Base-by-base conservation (phyloP, 2,888 invertebrate genomes). In the Cosmia pyralina region DNA sequence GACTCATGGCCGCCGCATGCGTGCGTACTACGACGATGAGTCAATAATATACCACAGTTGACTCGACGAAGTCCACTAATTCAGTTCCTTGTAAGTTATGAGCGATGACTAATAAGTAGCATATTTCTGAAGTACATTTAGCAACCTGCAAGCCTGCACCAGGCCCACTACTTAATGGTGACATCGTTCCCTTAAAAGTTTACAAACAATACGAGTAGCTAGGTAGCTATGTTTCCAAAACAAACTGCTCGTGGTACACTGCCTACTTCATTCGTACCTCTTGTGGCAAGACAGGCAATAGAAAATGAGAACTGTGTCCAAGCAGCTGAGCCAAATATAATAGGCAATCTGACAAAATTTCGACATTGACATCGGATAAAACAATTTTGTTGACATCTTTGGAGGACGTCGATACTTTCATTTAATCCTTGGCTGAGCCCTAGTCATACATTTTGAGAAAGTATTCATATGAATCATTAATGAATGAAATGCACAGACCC, bases 1-100 rank as follows among this genome's bases (percentile, higher is more conserved):
- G 90, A 91, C 83, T 91, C 89, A 90, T 83, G 74, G 65, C 66
- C 76, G 81, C 85, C 76, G 87, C 86, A 88, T 80, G 73, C 87
- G 86, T 89, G 92, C 90, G 92, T 93, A 92, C 90, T 93, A 92
- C 88, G 75, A n/a, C 85, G 89, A 89, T 93, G 93, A 94, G 87
- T 94, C 93, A 93, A 87, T 87, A 34, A n/a, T 64, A 52, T 64
- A 83, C 86, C 81, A 82, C 83, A 81, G 87, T 77, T 79, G 85
- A 84, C 82, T 87, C 85, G 84, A 81, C 80, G 86, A 77, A 80
- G 79, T 73, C 80, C 79, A 85, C 85, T 86, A 84, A 86, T 85
- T 85, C 81, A 85, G 80, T 87, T 86, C 87, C 84, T 86, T 84
- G 87, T 86, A 86, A 85, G 69, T 86, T 80, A 82, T 83, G 76